Evolutionary conservation across 1,140 invertebrate genomes (phyloP).

Genomic region (Brachystomella parvula): DNA sequence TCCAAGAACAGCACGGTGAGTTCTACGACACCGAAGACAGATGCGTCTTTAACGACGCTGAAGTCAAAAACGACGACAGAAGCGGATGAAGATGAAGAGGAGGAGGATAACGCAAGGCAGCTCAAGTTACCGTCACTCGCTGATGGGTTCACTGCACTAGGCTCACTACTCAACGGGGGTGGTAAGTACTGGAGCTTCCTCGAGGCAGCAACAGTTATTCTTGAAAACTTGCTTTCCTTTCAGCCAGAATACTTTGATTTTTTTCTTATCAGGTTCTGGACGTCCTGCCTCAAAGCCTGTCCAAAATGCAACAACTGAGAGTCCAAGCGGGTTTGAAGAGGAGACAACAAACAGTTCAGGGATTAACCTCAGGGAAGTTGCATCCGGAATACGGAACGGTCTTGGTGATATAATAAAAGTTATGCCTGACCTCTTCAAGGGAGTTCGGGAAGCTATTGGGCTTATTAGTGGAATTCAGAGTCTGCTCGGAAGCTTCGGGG

Average conservation of each 20-base stretch:
- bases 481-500: not conserved
- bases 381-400: constrained; percentile 14
- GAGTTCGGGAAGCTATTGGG: constrained; percentile 16
- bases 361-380: not conserved
- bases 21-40: not conserved
- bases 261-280: not conserved
- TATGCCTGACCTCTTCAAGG: constrained; percentile 17
- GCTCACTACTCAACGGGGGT: not conserved
- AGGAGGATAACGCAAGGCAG: not conserved
- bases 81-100: constrained; percentile 16
- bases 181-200: not conserved
- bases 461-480: constrained; percentile 12
- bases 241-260: not conserved
- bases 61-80: not conserved
- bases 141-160: not conserved
- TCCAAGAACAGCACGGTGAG: not conserved
- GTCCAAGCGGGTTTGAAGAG: constrained; percentile 24
- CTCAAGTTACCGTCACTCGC: not conserved
- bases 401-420: constrained; percentile 15
- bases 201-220: not conserved
- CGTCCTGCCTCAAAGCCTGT: not conserved
- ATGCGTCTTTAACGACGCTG: not conserved
- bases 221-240: not conserved
- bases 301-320: constrained; percentile 20
- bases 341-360: constrained; percentile 3